Evolutionary conservation across 2,888 invertebrate genomes (phyloP).

Genomic region (Cephalotes varians): DNA sequence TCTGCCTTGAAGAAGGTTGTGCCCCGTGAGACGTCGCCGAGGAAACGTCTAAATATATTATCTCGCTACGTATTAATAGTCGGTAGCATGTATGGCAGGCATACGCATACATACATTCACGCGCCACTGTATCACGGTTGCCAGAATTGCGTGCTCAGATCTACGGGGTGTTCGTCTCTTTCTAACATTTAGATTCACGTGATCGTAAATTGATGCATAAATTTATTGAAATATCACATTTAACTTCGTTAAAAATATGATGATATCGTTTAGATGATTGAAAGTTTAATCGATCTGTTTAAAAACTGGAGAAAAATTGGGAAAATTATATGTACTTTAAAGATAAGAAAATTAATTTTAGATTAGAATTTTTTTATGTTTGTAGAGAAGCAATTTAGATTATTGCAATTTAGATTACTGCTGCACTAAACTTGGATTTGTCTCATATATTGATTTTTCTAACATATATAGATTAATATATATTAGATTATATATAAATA

Average conservation of each 20-base stretch:
- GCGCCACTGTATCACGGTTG: background rate
- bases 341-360: background rate
- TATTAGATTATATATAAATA: background rate
- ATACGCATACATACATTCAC: background rate
- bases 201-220: constrained; percentile 10
- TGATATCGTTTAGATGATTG: background rate
- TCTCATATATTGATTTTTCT: background rate
- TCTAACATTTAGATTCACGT: background rate
- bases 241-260: background rate
- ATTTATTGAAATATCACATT: background rate
- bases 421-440: background rate
- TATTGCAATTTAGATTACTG: background rate
- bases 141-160: constrained; percentile 27
- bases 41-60: constrained; percentile 72
- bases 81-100: constrained; percentile 39
- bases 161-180: constrained; percentile 17
- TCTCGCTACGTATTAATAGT: constrained; percentile 70
- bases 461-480: background rate
- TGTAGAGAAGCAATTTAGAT: too few relatives aligned
- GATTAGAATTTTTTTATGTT: background rate
- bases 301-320: background rate
- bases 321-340: background rate
- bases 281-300: background rate
- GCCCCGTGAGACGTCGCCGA: constrained; percentile 59
- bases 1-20: constrained; percentile 47